Evolutionary conservation across 1,140 invertebrate species (phyloP).

Genomic region (Steinernema feltiae): DNA sequence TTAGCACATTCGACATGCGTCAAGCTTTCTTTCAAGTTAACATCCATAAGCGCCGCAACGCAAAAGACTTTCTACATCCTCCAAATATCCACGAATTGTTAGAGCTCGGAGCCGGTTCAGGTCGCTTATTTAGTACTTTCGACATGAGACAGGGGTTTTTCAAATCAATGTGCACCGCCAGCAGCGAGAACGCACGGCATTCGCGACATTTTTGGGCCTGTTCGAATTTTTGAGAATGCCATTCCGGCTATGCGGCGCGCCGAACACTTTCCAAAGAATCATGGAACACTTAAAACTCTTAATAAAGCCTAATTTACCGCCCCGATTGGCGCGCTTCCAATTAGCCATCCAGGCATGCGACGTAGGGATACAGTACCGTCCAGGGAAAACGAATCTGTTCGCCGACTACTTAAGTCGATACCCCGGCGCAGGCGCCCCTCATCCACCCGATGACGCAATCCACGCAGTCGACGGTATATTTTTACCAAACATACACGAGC

Average conservation of each 20-base stretch:
- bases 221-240: slow-evolving; percentile 13
- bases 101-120: not conserved
- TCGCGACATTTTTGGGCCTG: not conserved
- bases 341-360: no score
- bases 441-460: no score
- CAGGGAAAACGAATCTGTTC: no score
- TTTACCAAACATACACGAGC: not conserved
- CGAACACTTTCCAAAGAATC: not conserved
- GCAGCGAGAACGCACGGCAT: not conserved
- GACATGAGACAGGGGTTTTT: not conserved
- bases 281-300: not conserved
- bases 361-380: no score
- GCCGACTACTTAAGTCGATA: no score
- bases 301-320: no score
- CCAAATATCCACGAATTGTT: not conserved
- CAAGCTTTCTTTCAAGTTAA: not conserved
- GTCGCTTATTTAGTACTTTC: not conserved
- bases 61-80: not conserved
- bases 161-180: not conserved
- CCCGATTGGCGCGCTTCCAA: no score
- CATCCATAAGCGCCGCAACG: not conserved
- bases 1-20: not conserved
- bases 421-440: no score
- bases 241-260: slow-evolving; percentile 9
- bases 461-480: not conserved